phyloP scores from a whole-genome alignment of 2,888 invertebrate species.

The Stegana nigrithorax region DNA sequence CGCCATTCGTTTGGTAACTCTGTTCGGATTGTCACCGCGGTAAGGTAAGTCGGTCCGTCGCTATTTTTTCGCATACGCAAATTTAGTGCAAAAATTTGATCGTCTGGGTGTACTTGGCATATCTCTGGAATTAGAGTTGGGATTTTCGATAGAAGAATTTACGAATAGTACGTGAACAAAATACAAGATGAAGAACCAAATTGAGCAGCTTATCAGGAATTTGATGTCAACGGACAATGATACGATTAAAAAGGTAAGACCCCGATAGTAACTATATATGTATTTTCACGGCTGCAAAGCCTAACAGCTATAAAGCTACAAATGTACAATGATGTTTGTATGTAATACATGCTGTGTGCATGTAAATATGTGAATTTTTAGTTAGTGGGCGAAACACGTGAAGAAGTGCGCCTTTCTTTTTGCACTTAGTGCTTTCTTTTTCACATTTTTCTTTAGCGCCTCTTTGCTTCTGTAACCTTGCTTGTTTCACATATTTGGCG shows the following conservation, averaged over 20 bases:
- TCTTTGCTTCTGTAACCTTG: not conserved
- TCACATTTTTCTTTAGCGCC: not conserved
- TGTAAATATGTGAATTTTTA: no score
- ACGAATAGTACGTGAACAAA: no score
- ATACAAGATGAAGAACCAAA: slow-evolving; percentile 50
- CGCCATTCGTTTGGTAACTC: not conserved
- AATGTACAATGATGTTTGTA: no score
- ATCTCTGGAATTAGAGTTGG: no score
- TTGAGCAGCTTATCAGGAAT: slow-evolving; percentile 75
- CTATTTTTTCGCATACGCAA: not conserved
- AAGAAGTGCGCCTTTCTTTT: slow-evolving; percentile 20
- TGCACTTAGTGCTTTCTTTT: not conserved
- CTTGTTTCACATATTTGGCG: not conserved
- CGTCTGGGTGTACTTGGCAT: not conserved
- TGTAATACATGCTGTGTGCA: no score
- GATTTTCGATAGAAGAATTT: no score
- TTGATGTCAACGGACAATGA: slow-evolving; percentile 73
- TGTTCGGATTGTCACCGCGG: no score
- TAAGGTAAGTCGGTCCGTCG: not conserved
- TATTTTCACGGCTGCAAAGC: no score
- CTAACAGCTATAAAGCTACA: no score
- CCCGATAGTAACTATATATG: no score
- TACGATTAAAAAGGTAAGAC: slow-evolving; percentile 74
- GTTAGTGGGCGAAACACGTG: not conserved
- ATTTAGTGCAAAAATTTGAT: not conserved